Base-by-base conservation (phyloP, 1,140 invertebrate genomes). In the Luehdorfia chinensis region DNA sequence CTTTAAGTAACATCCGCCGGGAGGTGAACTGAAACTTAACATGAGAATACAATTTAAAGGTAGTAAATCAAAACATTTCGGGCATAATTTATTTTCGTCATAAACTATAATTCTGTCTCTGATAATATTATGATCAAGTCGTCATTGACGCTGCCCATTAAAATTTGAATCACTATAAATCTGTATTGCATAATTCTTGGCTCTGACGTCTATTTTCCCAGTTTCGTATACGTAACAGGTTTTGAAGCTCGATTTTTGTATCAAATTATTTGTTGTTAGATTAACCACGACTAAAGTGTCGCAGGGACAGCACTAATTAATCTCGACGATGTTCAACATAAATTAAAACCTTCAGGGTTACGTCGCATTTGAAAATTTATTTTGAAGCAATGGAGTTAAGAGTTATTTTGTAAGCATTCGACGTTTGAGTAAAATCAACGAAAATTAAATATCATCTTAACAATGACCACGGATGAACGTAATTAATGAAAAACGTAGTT, bases 261-360 rank as follows among this genome's bases (percentile, higher is more conserved):
- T 63, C 43, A 56, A 67, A 65, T 67, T 61, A 63, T 73, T 65
- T 57, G 58, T 58, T 67, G 60, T 63, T 67, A 68, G 66, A 80
- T 76, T 74, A 75, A 77, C 77, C 59, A 65, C 59, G 59, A 47
- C 56, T 65, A 71, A 80, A 76, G 60, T 66, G 75, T 75, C 66
- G 62, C 55, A 65, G 60, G 59, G 74, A 71, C 59, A 65, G 59
- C 60, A 60, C 63, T 75, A 78, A 81, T 81, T 77, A 81, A 81
- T 81, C 75, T 76, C 60, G 60, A 72, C 66, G 61, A 61, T 69
- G 54, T 65, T 57, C 56, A 45, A 65, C 59, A 71, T 71, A 70
- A 72, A 73, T 75, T 74, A 53, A 43, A 51, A 43, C 34, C 45
- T 49, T 47, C 47, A 21, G 8, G 27, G 36, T 31, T 44, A 47